A percentile compares a stretch with the other conserved stretches of the same genome.
phyloP scores from a whole-genome alignment of 23 tunicate species.

The Botrylloides violaceus region DNA sequence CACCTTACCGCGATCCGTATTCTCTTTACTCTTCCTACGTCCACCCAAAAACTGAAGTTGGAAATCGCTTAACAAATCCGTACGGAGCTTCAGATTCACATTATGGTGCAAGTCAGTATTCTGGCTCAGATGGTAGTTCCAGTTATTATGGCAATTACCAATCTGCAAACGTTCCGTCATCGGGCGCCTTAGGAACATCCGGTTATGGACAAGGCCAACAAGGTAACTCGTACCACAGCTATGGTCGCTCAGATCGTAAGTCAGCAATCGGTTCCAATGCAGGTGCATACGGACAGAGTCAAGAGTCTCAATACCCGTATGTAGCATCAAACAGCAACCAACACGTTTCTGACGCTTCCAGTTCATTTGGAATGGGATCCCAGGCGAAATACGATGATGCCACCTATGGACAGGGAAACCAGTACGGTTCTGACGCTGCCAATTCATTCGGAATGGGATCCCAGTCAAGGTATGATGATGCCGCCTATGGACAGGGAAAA shows the following conservation, averaged over 20 bases:
- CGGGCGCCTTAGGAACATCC: neutral
- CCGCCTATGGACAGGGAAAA: neutral
- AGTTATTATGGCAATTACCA: slow-evolving; percentile 1
- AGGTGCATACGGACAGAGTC: neutral
- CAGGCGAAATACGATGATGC: too few species aligned
- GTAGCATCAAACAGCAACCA: neutral
- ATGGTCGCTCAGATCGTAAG: neutral
- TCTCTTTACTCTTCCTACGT: neutral
- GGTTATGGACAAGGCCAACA: slow-evolving; percentile 1
- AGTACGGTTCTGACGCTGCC: neutral
- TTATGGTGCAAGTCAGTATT: neutral
- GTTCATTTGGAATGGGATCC: neutral
- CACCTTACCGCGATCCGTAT: slow-evolving; percentile 16
- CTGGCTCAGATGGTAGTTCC: neutral
- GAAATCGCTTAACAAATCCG: neutral
- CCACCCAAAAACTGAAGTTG: neutral
- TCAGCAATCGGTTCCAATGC: neutral
- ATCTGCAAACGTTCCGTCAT: neutral
- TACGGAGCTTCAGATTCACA: slow-evolving; percentile 3
- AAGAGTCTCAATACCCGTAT: neutral
- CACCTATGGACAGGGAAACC: neutral
- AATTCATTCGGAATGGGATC: neutral
- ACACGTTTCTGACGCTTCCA: neutral
- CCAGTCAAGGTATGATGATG: neutral
- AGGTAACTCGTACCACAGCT: neutral